These are phyloP conservation scores for Dendroctonus ponderosae DNA, from an alignment of 1,140 invertebrate genomes.

Conservation along the genomic window DNA sequence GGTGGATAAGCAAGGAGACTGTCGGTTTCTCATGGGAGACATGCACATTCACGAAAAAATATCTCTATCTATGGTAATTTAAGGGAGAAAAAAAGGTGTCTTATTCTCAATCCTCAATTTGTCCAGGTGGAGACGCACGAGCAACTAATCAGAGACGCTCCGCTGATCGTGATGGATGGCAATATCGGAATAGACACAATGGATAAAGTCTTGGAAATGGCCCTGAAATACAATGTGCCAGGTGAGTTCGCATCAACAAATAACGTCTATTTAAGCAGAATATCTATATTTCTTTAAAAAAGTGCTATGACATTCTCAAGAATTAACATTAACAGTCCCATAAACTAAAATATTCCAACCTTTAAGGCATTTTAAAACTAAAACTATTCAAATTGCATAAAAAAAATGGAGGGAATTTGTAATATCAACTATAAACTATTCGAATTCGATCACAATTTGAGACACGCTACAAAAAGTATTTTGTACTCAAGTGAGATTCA, in stretches of 20 bases:
- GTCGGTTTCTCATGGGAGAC: constrained; percentile 76
- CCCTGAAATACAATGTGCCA: constrained; percentile 61
- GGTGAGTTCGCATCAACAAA: constrained; percentile 52
- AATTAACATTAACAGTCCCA: no score
- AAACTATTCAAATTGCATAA: no score
- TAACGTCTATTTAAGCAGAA: no score
- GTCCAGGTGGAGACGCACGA: constrained; percentile 57
- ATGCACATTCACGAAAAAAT: constrained; percentile 79
- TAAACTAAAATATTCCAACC: no score
- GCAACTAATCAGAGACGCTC: constrained; percentile 58
- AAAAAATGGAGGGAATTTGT: no score
- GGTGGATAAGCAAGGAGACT: constrained; percentile 71
- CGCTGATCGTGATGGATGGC: constrained; percentile 78
- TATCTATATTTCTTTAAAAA: no score
- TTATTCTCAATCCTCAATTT: constrained; percentile 2
- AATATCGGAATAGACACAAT: constrained; percentile 72
- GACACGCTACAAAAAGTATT: no score
- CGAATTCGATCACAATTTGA: no score
- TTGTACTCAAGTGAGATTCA: neutral
- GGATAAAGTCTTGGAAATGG: constrained; percentile 61
- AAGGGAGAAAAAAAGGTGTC: neutral
- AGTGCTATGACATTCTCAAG: no score
- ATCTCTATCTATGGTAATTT: constrained; percentile 58
- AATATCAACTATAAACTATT: no score
- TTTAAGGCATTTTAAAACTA: no score